Evolutionary conservation across 2,888 invertebrate species (phyloP).

Genomic region (Ernsta delagoae): DNA sequence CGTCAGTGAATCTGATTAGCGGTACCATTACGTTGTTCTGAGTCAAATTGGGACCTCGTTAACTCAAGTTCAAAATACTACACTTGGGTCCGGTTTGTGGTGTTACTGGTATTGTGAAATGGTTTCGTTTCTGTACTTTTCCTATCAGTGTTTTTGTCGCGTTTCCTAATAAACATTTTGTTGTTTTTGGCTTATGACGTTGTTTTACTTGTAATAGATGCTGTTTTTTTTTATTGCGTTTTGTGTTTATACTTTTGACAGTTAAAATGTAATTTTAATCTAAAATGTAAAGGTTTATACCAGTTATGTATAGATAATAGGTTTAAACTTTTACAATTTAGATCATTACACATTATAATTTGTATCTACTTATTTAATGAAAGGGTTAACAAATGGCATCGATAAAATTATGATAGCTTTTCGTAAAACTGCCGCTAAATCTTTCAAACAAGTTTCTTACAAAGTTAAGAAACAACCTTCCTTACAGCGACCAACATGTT

Average conservation of each 20-base stretch:
- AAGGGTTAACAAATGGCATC: no score
- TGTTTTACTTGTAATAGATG: background rate
- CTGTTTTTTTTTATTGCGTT: background rate
- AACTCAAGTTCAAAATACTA: constrained; percentile 5
- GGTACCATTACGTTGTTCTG: constrained; percentile 17
- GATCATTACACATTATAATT: no score
- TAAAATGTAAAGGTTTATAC: no score
- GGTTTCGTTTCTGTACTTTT: constrained; percentile 3
- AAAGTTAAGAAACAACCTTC: background rate
- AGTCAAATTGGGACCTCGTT: constrained; percentile 21
- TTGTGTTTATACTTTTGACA: no score
- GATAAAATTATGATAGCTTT: background rate
- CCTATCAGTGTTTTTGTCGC: background rate
- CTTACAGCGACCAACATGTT: background rate
- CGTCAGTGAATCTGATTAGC: constrained; percentile 26
- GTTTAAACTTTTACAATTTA: no score
- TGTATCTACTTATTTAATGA: no score
- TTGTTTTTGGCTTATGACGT: background rate
- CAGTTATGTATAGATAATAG: no score
- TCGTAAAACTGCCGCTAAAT: background rate
- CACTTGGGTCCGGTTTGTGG: constrained; percentile 13
- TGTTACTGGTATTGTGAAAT: constrained; percentile 4
- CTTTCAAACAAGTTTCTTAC: constrained; percentile 8
- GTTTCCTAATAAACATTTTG: no score
- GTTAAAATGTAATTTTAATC: no score